A percentile compares a stretch with the other conserved stretches of the same genome.
Evolutionary conservation across 2,113 vertebrate genomes (phyloP).

Genomic region (Clarias batrachus): DNA sequence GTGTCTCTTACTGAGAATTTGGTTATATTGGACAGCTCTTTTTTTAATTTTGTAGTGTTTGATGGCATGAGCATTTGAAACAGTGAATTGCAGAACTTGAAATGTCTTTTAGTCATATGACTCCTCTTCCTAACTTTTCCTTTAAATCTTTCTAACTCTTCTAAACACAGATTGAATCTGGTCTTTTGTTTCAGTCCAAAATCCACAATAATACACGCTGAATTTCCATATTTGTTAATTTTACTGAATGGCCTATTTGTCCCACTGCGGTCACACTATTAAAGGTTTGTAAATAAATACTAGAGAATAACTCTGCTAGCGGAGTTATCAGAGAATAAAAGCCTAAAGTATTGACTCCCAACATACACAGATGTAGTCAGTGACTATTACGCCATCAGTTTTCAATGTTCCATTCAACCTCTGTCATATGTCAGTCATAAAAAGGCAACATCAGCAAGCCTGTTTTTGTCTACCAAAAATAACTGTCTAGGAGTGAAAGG

Average conservation of each 20-base stretch:
- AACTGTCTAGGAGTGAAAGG: constrained; percentile 30
- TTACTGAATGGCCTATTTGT: background rate
- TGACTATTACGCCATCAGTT: constrained; percentile 16
- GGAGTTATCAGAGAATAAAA: background rate
- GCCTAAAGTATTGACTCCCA: background rate
- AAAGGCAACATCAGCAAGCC: constrained; percentile 25
- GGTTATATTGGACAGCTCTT: background rate
- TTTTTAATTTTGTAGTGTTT: constrained; percentile 4
- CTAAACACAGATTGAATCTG: constrained; percentile 51
- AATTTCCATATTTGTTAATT: constrained; percentile 2
- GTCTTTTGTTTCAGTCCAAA: constrained; percentile 36
- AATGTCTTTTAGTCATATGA: constrained; percentile 5
- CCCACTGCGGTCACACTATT: background rate
- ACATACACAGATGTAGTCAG: background rate
- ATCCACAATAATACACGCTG: background rate
- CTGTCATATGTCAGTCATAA: constrained; percentile 20
- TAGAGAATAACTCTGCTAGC: no score
- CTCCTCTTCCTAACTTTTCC: background rate
- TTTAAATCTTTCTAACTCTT: no score
- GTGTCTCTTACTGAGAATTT: constrained; percentile 7
- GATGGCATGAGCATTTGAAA: constrained; percentile 40
- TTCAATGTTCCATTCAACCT: constrained; percentile 6
- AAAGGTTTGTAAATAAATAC: background rate
- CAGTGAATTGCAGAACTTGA: background rate
- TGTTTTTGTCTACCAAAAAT: constrained; percentile 39